Conservation (phyloP, 2,113 vertebrate species). For the Laterallus jamaicensis region DNA sequence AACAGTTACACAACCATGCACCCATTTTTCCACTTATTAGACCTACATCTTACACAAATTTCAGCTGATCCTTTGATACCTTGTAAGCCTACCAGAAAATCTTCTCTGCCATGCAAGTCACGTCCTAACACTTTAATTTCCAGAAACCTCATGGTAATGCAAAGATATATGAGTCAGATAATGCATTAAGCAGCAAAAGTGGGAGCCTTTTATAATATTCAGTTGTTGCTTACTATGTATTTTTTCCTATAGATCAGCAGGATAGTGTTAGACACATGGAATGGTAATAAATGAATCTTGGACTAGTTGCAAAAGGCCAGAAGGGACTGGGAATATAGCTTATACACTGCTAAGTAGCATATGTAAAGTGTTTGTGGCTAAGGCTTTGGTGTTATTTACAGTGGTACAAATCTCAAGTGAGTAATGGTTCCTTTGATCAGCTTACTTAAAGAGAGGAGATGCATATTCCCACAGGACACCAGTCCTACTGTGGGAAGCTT, state of each 20-base stretch:
- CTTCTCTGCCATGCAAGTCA: background rate
- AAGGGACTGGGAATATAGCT: background rate
- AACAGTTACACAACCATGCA: background rate
- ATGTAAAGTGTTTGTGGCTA: background rate
- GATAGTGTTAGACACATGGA: background rate
- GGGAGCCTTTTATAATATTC: background rate
- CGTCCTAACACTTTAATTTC: background rate
- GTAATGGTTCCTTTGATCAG: background rate
- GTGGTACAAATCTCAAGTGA: background rate
- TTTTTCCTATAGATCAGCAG: constrained; percentile 25
- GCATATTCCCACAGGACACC: background rate
- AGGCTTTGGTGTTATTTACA: background rate
- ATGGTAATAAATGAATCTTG: constrained; percentile 28
- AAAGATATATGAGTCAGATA: background rate
- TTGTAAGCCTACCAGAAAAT: constrained; percentile 20
- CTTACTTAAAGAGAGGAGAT: background rate
- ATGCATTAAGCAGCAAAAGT: background rate
- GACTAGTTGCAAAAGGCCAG: background rate
- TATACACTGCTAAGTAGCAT: background rate
- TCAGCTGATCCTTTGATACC: background rate
- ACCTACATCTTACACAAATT: background rate
- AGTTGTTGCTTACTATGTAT: background rate
- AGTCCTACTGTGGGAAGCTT: background rate
- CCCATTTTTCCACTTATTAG: background rate
- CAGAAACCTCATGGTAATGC: background rate